These are phyloP conservation scores for Procambarus clarkii DNA, from an alignment of 1,140 invertebrate genomes.

Conservation along the genomic window DNA sequence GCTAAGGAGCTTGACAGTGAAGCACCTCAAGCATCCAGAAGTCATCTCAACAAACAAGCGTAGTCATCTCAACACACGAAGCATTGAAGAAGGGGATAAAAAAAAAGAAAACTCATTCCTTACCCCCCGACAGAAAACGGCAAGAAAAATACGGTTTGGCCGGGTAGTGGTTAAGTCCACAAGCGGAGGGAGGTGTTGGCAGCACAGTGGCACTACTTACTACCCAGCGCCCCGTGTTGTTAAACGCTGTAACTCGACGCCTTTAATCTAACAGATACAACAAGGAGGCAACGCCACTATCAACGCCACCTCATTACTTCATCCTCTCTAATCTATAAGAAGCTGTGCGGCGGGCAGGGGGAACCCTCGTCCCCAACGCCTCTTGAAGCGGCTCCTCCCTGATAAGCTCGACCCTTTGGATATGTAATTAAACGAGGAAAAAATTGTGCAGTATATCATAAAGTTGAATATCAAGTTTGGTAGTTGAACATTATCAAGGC, in stretches of 20 bases:
- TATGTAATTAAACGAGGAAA: not conserved
- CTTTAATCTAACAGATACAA: constrained; percentile 43
- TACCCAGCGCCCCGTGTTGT: constrained; percentile 1
- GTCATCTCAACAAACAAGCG: not conserved
- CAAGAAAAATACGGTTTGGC: constrained; percentile 19
- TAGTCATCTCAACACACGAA: too few species aligned
- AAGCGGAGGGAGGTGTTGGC: not conserved
- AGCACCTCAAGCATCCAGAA: not conserved
- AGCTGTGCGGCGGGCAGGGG: constrained; percentile 5
- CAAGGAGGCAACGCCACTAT: constrained; percentile 23
- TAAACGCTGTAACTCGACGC: constrained; percentile 39
- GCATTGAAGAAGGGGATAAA: not conserved
- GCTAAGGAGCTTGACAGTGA: too few species aligned
- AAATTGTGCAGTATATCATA: not conserved
- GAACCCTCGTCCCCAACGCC: not conserved
- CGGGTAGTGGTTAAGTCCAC: not conserved
- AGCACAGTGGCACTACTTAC: constrained; percentile 1
- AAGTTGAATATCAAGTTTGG: constrained; percentile 7
- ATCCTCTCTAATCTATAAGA: constrained; percentile 45
- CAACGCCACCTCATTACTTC: constrained; percentile 49
- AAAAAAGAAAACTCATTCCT: constrained; percentile 3
- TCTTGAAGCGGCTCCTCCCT: not conserved
- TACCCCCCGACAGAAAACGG: not conserved
- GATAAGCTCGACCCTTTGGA: not conserved
- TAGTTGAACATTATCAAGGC: not conserved